phyloP scores from a whole-genome alignment of 2,113 vertebrate species.

The Burhinus bistriatus region DNA sequence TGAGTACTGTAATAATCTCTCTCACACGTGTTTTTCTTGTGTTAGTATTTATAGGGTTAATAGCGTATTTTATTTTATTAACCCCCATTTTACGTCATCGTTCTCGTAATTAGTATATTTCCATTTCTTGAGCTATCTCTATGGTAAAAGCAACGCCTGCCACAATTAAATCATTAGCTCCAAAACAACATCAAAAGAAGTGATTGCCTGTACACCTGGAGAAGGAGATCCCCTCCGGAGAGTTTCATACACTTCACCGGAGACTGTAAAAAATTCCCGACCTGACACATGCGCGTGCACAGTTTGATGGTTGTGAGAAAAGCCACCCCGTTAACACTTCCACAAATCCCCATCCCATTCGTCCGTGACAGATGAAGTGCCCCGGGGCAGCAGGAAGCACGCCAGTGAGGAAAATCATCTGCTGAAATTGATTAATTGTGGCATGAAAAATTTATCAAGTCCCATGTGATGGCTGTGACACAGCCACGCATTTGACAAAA shows the following conservation, averaged over 20 bases:
- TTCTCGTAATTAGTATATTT: not conserved
- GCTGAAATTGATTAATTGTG: not conserved
- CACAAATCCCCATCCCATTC: not conserved
- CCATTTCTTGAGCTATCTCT: not conserved
- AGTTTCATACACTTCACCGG: not conserved
- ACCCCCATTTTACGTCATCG: not conserved
- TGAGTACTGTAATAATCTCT: not conserved
- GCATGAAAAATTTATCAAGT: not conserved
- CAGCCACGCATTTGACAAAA: fast-evolving
- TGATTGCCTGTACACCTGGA: not conserved
- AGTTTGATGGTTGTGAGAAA: not conserved
- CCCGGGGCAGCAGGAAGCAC: not conserved
- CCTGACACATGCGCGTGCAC: fast-evolving
- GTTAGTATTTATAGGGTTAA: not conserved
- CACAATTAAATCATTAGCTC: not conserved
- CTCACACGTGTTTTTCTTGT: not conserved
- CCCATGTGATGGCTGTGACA: not conserved
- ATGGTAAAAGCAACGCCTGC: not conserved
- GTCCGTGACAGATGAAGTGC: not conserved
- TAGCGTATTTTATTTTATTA: not conserved
- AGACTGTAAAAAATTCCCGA: not conserved
- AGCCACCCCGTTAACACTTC: not conserved
- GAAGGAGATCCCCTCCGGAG: not conserved
- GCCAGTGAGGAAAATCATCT: not conserved
- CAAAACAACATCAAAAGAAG: not conserved